Percentiles rank a stretch among this genome's conserved stretches.
Evolutionary conservation across 2,113 vertebrate species (phyloP).

Genomic region (Chrysochloris asiatica): DNA sequence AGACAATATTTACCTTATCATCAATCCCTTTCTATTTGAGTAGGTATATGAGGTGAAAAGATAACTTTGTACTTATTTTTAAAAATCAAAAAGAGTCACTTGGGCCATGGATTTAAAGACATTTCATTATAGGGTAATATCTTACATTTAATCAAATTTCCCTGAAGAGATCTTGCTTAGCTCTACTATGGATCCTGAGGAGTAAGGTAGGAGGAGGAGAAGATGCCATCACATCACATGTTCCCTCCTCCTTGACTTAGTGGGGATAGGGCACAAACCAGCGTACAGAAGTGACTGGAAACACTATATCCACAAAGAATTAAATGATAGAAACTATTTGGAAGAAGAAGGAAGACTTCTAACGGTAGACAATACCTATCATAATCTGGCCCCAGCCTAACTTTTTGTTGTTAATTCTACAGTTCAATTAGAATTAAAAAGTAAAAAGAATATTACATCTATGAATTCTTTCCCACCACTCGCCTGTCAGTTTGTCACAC

Average conservation of each 20-base stretch:
- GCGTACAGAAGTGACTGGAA: not conserved
- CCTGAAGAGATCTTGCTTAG: not conserved
- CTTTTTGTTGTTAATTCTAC: no score
- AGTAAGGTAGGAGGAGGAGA: not conserved
- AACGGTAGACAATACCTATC: not conserved
- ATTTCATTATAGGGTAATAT: slow-evolving; percentile 1
- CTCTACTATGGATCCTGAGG: no score
- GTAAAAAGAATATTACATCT: no score
- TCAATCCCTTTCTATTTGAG: slow-evolving; percentile 2
- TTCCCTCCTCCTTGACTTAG: not conserved
- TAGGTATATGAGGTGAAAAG: slow-evolving; percentile 13
- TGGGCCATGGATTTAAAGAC: not conserved
- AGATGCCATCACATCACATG: not conserved
- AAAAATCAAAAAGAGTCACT: not conserved
- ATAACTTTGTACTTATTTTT: slow-evolving; percentile 14
- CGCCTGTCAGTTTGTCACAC: no score
- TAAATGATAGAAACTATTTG: not conserved
- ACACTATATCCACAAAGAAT: slow-evolving; percentile 1
- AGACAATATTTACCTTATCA: not conserved
- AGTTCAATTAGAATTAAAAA: no score
- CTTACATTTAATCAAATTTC: slow-evolving; percentile 5
- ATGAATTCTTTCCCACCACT: no score
- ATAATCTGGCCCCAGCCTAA: not conserved
- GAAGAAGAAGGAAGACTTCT: not conserved
- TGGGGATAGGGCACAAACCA: not conserved